Base-by-base conservation (phyloP, 2,797 vertebrate species). In the Monodelphis domestica region DNA sequence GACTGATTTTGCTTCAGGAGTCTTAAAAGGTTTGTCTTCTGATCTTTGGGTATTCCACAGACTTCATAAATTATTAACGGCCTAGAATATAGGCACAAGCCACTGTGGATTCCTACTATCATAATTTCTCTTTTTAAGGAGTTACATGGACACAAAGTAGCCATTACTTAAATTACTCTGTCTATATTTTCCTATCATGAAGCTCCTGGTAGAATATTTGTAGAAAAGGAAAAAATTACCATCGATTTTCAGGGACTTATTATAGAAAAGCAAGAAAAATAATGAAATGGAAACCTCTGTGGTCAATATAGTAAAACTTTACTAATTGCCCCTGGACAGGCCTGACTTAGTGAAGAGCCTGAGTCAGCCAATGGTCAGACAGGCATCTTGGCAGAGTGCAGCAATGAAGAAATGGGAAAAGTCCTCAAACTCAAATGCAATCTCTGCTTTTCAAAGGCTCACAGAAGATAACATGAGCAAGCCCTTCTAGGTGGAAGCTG, bases 131-230 rank as follows among this genome's bases (percentile, higher is more conserved):
- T 78, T 90, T 91, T 70, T 91, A 95, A 53, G 63, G 56, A 55
- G 88, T 63, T 93, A 87, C 12, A 56, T 70, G 89, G 88, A 38
- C 93, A 96, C 89, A 91, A 88, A 54, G 50, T 50, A 95, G 56
- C 6, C 0, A 84, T 29, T 92, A 26, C 51, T 89, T 90, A 50
- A 94, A 87, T 56, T 87, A 12, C 59, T 57, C 94, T 53, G 17
- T 59, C 59, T 92, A 38, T 45, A 91, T 52, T 88, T 59, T 84
- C 87, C 87, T 93, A 59, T 88, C 92, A 91, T 88, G n/a, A 92
- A 91, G 52, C 29, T 30, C 95, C 26, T 55, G 63, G 26, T 50
- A 30, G 56, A 50, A 87, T 57, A 17, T 28, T 70, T 91, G 24
- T 94, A 1, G n/a, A 53, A 70, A 54, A 38, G 28, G 29, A 92